Conservation (phyloP, 2,888 invertebrate species). For the Agonopterix heracliana region DNA sequence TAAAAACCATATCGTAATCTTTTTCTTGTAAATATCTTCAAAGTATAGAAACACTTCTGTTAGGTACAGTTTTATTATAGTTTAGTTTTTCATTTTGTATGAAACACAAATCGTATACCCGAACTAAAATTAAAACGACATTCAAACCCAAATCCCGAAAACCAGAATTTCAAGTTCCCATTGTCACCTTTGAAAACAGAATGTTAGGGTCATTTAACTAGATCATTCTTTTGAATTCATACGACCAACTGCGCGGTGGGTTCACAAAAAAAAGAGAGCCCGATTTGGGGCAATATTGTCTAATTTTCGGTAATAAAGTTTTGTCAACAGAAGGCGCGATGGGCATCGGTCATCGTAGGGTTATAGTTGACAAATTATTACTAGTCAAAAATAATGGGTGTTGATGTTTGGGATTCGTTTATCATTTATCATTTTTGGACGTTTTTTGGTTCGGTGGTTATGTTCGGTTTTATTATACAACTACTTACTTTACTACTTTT, state of each 20-base stretch:
- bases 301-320: slow-evolving; percentile 73
- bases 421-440: slow-evolving; percentile 33
- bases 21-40: no score
- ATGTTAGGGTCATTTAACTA: slow-evolving; percentile 66
- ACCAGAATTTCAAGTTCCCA: slow-evolving; percentile 60
- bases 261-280: slow-evolving; percentile 54
- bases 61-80: no score
- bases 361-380: slow-evolving; percentile 69
- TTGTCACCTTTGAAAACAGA: slow-evolving; percentile 44
- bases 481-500: no score
- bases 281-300: slow-evolving; percentile 68
- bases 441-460: neutral
- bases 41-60: no score
- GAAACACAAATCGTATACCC: no score
- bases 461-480: no score
- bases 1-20: no score
- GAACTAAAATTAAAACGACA: neutral
- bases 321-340: slow-evolving; percentile 70
- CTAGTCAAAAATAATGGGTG: slow-evolving; percentile 43
- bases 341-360: slow-evolving; percentile 45
- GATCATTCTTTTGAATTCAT: slow-evolving; percentile 49
- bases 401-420: slow-evolving; percentile 43
- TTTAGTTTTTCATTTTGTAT: no score
- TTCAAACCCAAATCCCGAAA: slow-evolving; percentile 18
- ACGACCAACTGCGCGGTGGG: slow-evolving; percentile 51